Evolutionary conservation across 2,888 invertebrate species (phyloP).

Genomic region (Acleris laterana): DNA sequence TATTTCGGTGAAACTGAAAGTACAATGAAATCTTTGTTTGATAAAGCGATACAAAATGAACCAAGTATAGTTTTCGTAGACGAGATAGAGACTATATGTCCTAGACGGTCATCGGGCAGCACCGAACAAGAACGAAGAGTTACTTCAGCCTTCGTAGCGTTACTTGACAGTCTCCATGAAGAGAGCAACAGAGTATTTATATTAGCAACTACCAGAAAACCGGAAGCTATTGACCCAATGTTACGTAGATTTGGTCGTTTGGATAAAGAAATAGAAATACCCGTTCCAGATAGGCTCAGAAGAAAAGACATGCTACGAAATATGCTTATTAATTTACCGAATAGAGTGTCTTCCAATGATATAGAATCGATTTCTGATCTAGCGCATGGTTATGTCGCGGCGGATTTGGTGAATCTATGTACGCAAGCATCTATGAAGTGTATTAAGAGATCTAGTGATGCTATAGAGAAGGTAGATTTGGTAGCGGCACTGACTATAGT

Average conservation of each 20-base stretch:
- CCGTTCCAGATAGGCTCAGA: conserved; percentile 87
- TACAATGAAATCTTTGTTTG: conserved; percentile 87
- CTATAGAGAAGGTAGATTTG: conserved; percentile 83
- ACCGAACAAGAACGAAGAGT: conserved; percentile 90
- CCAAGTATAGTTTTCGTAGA: conserved; percentile 93
- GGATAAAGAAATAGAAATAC: conserved; percentile 92
- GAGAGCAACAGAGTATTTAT: conserved; percentile 86
- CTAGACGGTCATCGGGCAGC: conserved; percentile 82
- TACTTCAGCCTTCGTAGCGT: conserved; percentile 85
- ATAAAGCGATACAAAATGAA: conserved; percentile 87
- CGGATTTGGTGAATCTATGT: conserved; percentile 92
- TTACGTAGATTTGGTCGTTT: conserved; percentile 91
- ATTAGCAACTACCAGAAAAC: conserved; percentile 90
- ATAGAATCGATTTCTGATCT: conserved; percentile 86
- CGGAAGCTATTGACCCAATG: conserved; percentile 89
- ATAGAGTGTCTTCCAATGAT: conserved; percentile 82
- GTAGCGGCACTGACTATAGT: conserved; percentile 87
- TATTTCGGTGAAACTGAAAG: conserved; percentile 90
- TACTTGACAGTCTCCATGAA: conserved; percentile 86
- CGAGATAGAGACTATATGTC: conserved; percentile 92
- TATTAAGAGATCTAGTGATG: conserved; percentile 71
- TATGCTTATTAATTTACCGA: conserved; percentile 83
- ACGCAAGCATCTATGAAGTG: conserved; percentile 89
- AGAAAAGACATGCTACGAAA: conserved; percentile 88
- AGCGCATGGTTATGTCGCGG: conserved; percentile 96